Conservation (phyloP, 2,888 invertebrate genomes). For the Adela reaumurella region DNA sequence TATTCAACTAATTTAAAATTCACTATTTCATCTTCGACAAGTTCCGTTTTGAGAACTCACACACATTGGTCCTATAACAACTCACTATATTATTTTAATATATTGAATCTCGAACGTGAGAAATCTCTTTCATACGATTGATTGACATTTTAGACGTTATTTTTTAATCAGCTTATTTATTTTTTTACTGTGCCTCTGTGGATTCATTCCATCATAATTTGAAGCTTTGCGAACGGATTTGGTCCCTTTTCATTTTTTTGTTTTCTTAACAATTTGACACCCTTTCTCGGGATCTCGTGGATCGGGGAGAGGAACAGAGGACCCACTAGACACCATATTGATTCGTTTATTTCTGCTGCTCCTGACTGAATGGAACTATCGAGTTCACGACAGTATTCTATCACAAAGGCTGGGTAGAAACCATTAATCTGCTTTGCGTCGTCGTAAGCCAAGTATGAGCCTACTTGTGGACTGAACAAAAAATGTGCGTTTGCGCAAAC, state of each 20-base stretch:
- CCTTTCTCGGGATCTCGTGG: background rate
- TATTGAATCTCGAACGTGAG: conserved; percentile 29
- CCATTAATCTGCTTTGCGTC: too few species aligned
- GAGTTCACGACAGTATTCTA: too few species aligned
- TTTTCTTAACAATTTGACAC: background rate
- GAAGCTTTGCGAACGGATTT: conserved; percentile 38
- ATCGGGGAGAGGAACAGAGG: background rate
- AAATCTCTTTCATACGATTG: background rate
- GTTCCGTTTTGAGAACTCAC: too few species aligned
- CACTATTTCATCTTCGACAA: too few species aligned
- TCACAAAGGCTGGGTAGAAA: too few species aligned
- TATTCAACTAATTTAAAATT: too few species aligned
- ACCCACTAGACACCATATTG: background rate
- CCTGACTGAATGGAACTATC: too few species aligned
- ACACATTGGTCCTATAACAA: conserved; percentile 42
- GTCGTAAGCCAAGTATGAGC: too few species aligned
- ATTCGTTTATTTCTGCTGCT: background rate
- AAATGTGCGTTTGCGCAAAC: too few species aligned
- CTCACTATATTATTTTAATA: conserved; percentile 29
- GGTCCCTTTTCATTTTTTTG: conserved; percentile 15
- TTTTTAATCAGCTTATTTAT: background rate
- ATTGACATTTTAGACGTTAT: background rate
- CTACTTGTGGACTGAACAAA: too few species aligned
- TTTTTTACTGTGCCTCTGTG: background rate
- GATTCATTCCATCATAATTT: conserved; percentile 16